Evolutionary conservation across 2,797 vertebrate species (phyloP), one percentile per base, ranked within the genome.

Genomic region (Halcyon chelicuti): DNA sequence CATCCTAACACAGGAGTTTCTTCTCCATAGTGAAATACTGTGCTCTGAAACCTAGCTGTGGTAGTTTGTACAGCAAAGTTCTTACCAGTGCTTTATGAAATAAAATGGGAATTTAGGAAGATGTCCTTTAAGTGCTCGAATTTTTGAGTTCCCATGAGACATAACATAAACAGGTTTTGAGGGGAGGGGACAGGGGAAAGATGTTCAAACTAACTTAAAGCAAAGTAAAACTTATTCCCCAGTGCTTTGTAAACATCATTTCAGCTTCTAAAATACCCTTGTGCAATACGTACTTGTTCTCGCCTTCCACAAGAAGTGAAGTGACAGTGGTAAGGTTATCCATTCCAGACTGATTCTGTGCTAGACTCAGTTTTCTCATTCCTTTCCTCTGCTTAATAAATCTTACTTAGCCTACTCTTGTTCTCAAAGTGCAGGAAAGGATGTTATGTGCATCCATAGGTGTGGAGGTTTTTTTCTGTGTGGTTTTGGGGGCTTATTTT

Each of bases 111-210:
- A 70, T 13, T 86, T 52, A 3, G 21, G 29, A 93, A 80, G 37
- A 65, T 77, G 82, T 72, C 72, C 74, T 86, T 60, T 42, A 78
- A 72, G 26, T 31, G 18, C 47, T 70, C 79, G 82, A 91, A 58
- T 79, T 89, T 81, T 90, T 23, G 42, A 35, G 12, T 39, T 76
- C 26, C 31, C 5, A 1, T 58, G 77, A 93, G 86, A 88, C 60
- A 61, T 74, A 80, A 85, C n/a, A 87, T 76, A 88, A 93, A 77
- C 21, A 75, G 20, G 4, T 72, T 86, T 14, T 22, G 33, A 3
- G 8, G 2, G 18, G 4, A 2, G 5, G 6, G 3, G 2, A 4
- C 5, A 8, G 8, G 51, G 26, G 42, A 17, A 42, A 14, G 25
- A 15, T 29, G 33, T n/a, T 80, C 46, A 61, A 21, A 33, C 37